Percentiles rank a stretch among this genome's conserved stretches.
Evolutionary conservation across 2,113 vertebrate species (phyloP).

Genomic region (Tragelaphus scriptus): DNA sequence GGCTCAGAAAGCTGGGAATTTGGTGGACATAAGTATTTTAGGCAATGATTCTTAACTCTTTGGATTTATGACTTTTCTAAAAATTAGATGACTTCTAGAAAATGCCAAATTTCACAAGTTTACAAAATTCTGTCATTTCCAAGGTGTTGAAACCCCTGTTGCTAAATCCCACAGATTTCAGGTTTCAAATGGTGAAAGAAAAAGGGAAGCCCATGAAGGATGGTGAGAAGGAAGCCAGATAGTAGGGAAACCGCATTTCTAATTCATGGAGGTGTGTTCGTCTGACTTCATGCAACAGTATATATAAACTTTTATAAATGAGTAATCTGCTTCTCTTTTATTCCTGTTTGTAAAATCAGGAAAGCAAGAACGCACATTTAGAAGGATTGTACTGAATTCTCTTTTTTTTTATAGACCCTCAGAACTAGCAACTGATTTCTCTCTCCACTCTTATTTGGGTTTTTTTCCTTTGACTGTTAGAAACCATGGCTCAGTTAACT

Average conservation of each 20-base stretch:
- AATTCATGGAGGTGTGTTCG: background rate
- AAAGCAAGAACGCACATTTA: background rate
- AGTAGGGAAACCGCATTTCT: background rate
- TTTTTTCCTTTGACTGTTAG: background rate
- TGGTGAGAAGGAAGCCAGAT: background rate
- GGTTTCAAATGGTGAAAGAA: background rate
- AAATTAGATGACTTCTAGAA: slow-evolving; percentile 7
- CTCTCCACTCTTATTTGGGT: background rate
- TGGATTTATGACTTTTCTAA: background rate
- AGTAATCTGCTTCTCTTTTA: background rate
- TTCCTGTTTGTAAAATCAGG: slow-evolving; percentile 1
- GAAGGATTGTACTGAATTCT: background rate
- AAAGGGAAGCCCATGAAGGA: background rate
- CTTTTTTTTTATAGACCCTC: background rate
- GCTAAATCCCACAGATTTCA: background rate
- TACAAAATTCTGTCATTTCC: background rate
- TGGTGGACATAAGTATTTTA: background rate
- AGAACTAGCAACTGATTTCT: background rate
- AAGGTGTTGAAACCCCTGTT: background rate
- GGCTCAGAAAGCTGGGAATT: background rate
- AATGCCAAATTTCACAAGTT: background rate
- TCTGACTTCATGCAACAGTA: background rate
- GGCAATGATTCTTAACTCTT: background rate
- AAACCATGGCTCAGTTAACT: background rate
- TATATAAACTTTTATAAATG: background rate